phyloP scores from a whole-genome alignment of 2,797 vertebrate genomes.

The Anas flavirostris region DNA sequence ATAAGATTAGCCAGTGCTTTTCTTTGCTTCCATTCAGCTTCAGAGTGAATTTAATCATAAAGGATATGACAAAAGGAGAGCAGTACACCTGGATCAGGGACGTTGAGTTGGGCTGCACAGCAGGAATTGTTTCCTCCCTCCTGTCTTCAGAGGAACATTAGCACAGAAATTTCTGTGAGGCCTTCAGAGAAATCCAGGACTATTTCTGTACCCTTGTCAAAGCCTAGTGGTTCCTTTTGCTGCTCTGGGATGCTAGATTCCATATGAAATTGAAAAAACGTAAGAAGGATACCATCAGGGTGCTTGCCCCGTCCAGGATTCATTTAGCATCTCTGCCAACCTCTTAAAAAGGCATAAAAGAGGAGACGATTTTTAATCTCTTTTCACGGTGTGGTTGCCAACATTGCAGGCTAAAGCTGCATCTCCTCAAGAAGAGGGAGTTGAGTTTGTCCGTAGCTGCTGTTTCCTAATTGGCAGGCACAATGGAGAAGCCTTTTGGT shows the following conservation, averaged over 20 bases:
- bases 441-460: not conserved
- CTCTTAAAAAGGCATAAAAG: constrained; percentile 22
- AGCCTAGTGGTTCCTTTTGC: not conserved
- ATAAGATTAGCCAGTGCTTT: not conserved
- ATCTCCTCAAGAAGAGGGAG: constrained; percentile 31
- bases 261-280: not conserved
- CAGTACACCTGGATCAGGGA: not conserved
- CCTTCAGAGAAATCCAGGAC: not conserved
- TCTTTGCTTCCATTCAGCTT: not conserved
- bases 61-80: not conserved
- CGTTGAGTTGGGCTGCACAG: not conserved
- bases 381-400: constrained; percentile 24
- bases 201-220: not conserved
- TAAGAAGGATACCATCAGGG: not conserved
- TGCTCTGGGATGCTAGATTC: not conserved
- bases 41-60: not conserved
- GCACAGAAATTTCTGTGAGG: not conserved
- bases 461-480: constrained; percentile 28
- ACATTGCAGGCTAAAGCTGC: constrained; percentile 18
- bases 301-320: not conserved
- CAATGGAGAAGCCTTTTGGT: constrained; percentile 36
- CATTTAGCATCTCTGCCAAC: constrained; percentile 12
- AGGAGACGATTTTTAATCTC: constrained; percentile 44
- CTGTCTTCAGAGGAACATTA: not conserved
- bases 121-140: not conserved